Percentiles rank a stretch among this genome's conserved stretches.
Evolutionary conservation across 2,113 vertebrate genomes (phyloP).

Genomic region (Steatornis caripensis): DNA sequence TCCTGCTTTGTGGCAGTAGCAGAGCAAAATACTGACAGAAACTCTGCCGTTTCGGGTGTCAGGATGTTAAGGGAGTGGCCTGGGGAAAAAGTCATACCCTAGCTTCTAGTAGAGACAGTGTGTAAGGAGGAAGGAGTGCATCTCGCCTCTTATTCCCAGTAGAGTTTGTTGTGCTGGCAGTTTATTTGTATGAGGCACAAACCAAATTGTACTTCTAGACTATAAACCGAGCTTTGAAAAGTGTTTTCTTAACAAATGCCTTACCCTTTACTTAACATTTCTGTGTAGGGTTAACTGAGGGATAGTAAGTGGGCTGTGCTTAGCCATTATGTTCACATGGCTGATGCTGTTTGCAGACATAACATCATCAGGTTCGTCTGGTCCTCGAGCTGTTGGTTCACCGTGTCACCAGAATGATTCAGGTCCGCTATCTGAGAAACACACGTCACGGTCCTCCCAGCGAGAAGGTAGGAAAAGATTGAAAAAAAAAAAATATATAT

Average conservation of each 20-base stretch:
- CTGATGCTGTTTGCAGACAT: constrained; percentile 66
- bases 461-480: constrained; percentile 84
- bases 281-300: background rate
- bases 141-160: background rate
- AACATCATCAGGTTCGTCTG: constrained; percentile 72
- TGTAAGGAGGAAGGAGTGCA: background rate
- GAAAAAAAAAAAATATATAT: background rate
- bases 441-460: constrained; percentile 78
- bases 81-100: background rate
- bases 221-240: background rate
- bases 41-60: background rate
- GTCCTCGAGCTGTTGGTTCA: constrained; percentile 79
- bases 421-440: constrained; percentile 76
- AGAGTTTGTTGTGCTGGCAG: background rate
- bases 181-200: background rate
- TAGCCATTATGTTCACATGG: background rate
- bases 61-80: background rate
- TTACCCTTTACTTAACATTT: background rate
- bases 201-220: background rate
- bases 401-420: constrained; percentile 85
- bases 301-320: background rate
- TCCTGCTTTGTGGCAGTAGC: background rate
- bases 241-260: background rate
- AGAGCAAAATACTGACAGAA: background rate
- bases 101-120: background rate